Conservation (phyloP, 2,797 vertebrate species). For the Fundulus diaphanus region DNA sequence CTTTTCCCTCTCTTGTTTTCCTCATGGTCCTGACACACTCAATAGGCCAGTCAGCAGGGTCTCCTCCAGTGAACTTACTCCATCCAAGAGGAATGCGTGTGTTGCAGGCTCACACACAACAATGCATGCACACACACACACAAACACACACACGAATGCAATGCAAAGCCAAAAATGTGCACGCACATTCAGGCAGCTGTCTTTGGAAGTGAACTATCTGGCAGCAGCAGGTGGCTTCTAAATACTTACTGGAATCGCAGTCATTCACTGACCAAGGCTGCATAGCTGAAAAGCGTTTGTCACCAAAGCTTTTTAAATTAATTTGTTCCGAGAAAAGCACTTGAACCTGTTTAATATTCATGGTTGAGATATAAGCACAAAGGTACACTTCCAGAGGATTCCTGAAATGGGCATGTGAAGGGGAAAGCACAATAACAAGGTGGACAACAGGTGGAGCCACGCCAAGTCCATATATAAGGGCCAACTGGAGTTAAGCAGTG, state of each 20-base stretch:
- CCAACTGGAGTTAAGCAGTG: background rate
- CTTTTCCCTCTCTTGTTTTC: constrained; percentile 45
- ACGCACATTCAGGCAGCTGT: constrained; percentile 29
- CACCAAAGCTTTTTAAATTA: constrained; percentile 31
- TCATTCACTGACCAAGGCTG: constrained; percentile 25
- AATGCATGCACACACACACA: constrained; percentile 18
- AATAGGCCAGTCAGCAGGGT: constrained; percentile 48
- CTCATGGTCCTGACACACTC: constrained; percentile 48
- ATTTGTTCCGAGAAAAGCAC: constrained; percentile 42
- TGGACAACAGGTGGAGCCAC: constrained; percentile 5
- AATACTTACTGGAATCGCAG: constrained; percentile 60
- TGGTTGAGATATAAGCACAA: constrained; percentile 21
- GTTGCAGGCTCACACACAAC: constrained; percentile 52
- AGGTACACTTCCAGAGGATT: background rate
- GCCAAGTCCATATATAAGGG: constrained; percentile 3
- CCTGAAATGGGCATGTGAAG: constrained; percentile 6
- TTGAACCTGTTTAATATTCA: constrained; percentile 9
- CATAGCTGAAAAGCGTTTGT: constrained; percentile 20
- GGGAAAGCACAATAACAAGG: background rate
- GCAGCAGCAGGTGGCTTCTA: constrained; percentile 69
- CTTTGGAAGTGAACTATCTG: constrained; percentile 52
- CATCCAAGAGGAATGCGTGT: constrained; percentile 67
- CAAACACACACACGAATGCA: constrained; percentile 12
- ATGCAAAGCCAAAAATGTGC: constrained; percentile 11
- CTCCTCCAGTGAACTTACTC: constrained; percentile 60